Evolutionary conservation across 2,113 vertebrate genomes (phyloP).

Genomic region (Talpa occidentalis): DNA sequence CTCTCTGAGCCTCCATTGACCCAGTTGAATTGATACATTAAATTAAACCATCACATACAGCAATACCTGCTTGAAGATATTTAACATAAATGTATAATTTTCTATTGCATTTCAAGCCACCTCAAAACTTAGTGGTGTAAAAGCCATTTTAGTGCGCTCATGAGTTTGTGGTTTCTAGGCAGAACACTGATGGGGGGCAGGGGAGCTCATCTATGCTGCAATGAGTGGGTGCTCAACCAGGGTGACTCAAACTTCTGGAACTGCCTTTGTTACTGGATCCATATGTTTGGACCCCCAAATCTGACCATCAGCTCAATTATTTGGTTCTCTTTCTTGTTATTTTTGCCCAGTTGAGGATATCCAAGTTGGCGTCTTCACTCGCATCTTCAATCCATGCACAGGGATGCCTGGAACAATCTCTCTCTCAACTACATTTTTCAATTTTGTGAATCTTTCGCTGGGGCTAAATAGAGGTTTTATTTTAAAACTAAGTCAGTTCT

Average conservation of each 20-base stretch:
- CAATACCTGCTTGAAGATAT: background rate
- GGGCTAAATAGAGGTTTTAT: background rate
- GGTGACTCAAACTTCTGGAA: background rate
- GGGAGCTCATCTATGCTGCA: background rate
- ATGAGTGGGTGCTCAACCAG: background rate
- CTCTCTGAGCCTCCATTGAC: background rate
- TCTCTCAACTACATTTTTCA: background rate
- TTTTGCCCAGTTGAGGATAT: background rate
- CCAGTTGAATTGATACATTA: background rate
- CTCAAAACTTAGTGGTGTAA: background rate
- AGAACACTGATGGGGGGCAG: background rate
- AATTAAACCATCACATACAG: background rate
- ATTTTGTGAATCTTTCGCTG: background rate
- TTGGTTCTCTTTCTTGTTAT: background rate
- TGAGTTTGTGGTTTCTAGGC: background rate
- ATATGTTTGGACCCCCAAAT: background rate
- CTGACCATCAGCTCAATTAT: background rate
- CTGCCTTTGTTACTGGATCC: background rate
- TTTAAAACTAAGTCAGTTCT: background rate
- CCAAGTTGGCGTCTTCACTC: background rate
- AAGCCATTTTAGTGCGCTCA: background rate
- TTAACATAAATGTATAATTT: background rate
- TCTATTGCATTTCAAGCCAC: background rate
- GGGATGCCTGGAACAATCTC: background rate
- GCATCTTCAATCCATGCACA: background rate